phyloP scores from a whole-genome alignment of 2,113 vertebrate genomes.

The Tringa solitaria region DNA sequence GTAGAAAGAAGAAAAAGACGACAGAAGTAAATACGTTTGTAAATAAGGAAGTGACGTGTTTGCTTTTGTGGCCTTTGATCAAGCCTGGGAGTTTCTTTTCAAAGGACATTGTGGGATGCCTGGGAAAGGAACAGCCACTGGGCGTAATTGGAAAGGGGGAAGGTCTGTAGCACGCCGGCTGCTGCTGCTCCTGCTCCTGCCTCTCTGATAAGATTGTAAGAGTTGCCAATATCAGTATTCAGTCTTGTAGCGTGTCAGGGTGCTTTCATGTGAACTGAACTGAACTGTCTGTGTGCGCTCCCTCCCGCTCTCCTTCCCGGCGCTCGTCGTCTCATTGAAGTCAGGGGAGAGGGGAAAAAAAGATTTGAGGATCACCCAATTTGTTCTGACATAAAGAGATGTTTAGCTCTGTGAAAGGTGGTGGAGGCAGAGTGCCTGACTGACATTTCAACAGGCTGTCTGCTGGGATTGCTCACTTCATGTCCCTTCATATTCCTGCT shows the following conservation, averaged over 20 bases:
- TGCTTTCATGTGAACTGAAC: conserved; percentile 66
- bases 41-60: not conserved
- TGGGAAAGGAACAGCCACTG: conserved; percentile 3
- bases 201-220: conserved; percentile 29
- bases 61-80: conserved; percentile 28
- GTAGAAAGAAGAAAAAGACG: not conserved
- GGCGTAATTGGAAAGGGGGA: not conserved
- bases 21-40: not conserved
- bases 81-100: not conserved
- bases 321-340: conserved; percentile 68
- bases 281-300: conserved; percentile 60
- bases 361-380: conserved; percentile 82
- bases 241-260: conserved; percentile 36
- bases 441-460: conserved; percentile 74
- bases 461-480: conserved; percentile 72
- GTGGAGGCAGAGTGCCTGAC: conserved; percentile 72
- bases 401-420: conserved; percentile 80
- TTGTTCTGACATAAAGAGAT: conserved; percentile 82
- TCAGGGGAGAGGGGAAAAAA: conserved; percentile 74
- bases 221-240: conserved; percentile 56
- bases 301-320: conserved; percentile 41
- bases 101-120: not conserved
- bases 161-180: not conserved
- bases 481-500: conserved; percentile 70
- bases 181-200: not conserved